phyloP scores from a whole-genome alignment of 2,888 invertebrate species.

The Iselma pallidipennis region DNA sequence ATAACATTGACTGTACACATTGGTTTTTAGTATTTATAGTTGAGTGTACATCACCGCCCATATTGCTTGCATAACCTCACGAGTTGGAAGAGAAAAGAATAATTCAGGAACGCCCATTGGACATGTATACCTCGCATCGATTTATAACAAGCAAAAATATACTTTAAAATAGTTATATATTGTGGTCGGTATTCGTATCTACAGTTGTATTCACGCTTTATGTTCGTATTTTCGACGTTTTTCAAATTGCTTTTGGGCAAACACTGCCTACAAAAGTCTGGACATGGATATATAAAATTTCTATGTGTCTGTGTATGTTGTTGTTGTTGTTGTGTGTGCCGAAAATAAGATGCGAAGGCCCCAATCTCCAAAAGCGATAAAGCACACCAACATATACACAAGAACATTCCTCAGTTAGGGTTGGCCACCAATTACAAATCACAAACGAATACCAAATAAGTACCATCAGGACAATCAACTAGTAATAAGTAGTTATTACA shows the following conservation, averaged over 20 bases:
- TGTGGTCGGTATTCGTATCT: constrained; percentile 40
- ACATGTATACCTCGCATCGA: constrained; percentile 57
- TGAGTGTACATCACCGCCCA: constrained; percentile 57
- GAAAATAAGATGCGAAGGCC: neutral
- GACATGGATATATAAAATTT: constrained; percentile 6
- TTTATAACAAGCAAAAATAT: constrained; percentile 55
- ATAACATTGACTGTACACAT: neutral
- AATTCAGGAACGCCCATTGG: constrained; percentile 58
- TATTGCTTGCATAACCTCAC: constrained; percentile 59
- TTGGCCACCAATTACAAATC: neutral
- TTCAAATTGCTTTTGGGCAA: constrained; percentile 54
- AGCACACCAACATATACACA: neutral
- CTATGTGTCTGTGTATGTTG: neutral
- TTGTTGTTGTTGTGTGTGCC: neutral
- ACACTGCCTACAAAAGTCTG: constrained; percentile 44
- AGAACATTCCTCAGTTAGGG: neutral
- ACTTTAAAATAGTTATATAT: constrained; percentile 45
- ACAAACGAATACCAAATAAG: neutral
- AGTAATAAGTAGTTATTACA: no score
- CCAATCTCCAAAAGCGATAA: neutral
- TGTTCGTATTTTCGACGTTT: constrained; percentile 50
- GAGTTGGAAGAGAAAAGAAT: constrained; percentile 58
- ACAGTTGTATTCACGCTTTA: constrained; percentile 33
- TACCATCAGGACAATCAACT: neutral
- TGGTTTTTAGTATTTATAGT: constrained; percentile 31